These are phyloP conservation scores for Pinctada fucata DNA, from an alignment of 2,888 invertebrate species.

Conservation along the genomic window DNA sequence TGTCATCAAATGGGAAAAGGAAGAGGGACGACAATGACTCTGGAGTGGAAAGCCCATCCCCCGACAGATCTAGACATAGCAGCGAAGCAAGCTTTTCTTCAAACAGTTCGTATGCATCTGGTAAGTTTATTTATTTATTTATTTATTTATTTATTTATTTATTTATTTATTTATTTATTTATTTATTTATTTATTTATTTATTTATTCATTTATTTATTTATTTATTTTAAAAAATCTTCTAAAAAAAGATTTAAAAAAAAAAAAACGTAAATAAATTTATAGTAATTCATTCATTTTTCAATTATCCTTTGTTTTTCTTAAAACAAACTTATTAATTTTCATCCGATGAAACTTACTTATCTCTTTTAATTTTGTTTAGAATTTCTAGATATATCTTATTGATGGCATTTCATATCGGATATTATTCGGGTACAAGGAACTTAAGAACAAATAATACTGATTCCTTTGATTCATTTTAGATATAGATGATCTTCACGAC, in stretches of 20 bases:
- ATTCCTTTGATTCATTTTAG: constrained; percentile 13
- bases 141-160: neutral
- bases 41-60: constrained; percentile 24
- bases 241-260: neutral
- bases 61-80: constrained; percentile 21
- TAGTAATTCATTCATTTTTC: no score
- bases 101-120: constrained; percentile 24
- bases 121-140: constrained; percentile 13
- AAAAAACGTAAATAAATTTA: no score
- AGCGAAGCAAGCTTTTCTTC: constrained; percentile 38
- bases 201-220: neutral
- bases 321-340: no score
- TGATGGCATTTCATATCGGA: no score
- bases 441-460: no score
- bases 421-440: no score
- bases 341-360: no score
- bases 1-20: constrained; percentile 15
- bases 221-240: neutral
- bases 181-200: neutral
- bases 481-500: constrained; percentile 30
- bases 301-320: no score
- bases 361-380: no score
- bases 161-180: neutral
- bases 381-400: no score
- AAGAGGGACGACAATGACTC: constrained; percentile 29